These are phyloP conservation scores for Oscheius myriophilus DNA, from an alignment of 2,888 invertebrate species.

Conservation along the genomic window DNA sequence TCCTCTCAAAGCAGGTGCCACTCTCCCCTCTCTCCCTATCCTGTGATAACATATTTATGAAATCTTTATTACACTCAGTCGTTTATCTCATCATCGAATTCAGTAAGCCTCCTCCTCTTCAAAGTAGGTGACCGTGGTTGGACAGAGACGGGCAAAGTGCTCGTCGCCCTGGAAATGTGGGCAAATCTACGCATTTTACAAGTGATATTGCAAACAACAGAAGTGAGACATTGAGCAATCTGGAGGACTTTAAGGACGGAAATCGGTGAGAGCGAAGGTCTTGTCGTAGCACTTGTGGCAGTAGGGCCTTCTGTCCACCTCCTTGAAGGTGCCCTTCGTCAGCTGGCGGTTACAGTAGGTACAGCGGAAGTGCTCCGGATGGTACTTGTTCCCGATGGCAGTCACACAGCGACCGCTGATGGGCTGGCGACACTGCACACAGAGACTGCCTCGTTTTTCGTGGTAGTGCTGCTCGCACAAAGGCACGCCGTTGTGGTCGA, in stretches of 20 bases:
- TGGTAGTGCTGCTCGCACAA: constrained; percentile 99
- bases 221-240: background rate
- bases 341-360: constrained; percentile 95
- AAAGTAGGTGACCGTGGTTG: constrained; percentile 67
- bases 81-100: background rate
- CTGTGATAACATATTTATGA: constrained; percentile 16
- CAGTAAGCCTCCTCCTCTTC: constrained; percentile 60
- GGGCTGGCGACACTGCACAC: constrained; percentile 72
- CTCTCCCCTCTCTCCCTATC: constrained; percentile 8
- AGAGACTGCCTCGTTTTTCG: constrained; percentile 92
- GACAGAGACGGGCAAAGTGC: constrained; percentile 64
- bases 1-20: constrained; percentile 16
- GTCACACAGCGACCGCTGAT: constrained; percentile 86
- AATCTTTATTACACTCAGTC: constrained; percentile 14
- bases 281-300: constrained; percentile 97
- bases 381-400: constrained; percentile 98
- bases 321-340: constrained; percentile 99
- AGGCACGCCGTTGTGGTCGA: constrained; percentile 96
- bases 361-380: constrained; percentile 99
- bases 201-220: background rate
- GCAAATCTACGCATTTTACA: no score
- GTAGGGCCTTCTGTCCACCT: constrained; percentile 97
- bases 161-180: constrained; percentile 59
- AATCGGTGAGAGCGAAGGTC: constrained; percentile 61
- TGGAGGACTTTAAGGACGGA: constrained; percentile 19